phyloP scores from a whole-genome alignment of 2,113 vertebrate genomes.

The Anhinga rufa region DNA sequence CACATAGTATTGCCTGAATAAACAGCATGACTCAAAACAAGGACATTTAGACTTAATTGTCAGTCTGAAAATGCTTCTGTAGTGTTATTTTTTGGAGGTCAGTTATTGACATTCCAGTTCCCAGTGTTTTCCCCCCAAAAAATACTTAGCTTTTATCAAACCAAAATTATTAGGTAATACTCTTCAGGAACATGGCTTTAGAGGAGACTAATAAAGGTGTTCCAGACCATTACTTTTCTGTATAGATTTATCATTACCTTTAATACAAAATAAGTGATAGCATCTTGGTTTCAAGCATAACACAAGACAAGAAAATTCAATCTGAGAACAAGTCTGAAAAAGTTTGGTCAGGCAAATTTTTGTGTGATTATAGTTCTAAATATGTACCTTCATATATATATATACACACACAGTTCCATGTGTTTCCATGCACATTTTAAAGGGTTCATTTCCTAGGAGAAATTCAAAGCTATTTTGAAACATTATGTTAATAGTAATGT shows the following conservation, averaged over 20 bases:
- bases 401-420: not conserved
- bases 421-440: not conserved
- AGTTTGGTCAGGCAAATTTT: not conserved
- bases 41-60: not conserved
- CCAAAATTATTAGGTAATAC: not conserved
- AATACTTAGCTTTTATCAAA: not conserved
- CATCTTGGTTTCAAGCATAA: not conserved
- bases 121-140: not conserved
- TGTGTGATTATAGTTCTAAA: not conserved
- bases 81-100: not conserved
- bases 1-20: not conserved
- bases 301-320: not conserved
- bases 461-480: not conserved
- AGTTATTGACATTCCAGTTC: not conserved
- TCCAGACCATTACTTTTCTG: not conserved
- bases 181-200: not conserved
- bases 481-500: not conserved
- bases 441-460: not conserved
- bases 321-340: not conserved
- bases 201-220: not conserved
- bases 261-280: not conserved
- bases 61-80: not conserved
- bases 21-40: not conserved
- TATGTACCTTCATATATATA: not conserved
- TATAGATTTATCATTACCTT: not conserved